Percentiles rank a stretch among this genome's conserved stretches.
Conservation (phyloP, 2,797 vertebrate species). For the Heliangelus exortis region DNA sequence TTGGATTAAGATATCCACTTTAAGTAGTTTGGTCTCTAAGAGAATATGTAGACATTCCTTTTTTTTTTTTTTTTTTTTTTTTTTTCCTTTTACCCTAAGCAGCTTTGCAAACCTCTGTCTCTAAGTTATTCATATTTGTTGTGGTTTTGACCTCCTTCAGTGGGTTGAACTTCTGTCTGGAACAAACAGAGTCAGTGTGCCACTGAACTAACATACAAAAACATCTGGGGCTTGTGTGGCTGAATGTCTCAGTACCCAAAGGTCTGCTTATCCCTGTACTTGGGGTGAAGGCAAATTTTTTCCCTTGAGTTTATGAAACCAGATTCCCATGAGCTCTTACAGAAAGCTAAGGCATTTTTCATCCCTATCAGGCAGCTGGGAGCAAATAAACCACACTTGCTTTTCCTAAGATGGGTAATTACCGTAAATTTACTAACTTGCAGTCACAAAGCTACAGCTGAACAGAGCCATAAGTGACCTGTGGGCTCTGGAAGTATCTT, state of each 20-base stretch:
- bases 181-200: not conserved
- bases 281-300: not conserved
- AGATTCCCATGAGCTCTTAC: not conserved
- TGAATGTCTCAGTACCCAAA: not conserved
- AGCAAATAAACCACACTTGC: not conserved
- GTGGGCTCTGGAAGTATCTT: not conserved
- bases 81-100: rapidly evolving
- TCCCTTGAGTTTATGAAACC: not conserved
- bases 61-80: no score
- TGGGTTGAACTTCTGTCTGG: not conserved
- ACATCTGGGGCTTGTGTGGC: not conserved
- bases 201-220: not conserved
- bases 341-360: not conserved
- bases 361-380: not conserved
- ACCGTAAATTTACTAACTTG: not conserved
- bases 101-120: not conserved
- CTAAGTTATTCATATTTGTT: not conserved
- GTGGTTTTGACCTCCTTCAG: conserved; percentile 17
- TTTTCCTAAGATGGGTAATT: not conserved
- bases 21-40: not conserved
- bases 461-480: not conserved
- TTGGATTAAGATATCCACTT: not conserved
- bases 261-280: not conserved
- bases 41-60: not conserved
- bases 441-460: not conserved